These are phyloP conservation scores for Sinelater perroti DNA, from an alignment of 2,888 invertebrate species.

Conservation along the genomic window DNA sequence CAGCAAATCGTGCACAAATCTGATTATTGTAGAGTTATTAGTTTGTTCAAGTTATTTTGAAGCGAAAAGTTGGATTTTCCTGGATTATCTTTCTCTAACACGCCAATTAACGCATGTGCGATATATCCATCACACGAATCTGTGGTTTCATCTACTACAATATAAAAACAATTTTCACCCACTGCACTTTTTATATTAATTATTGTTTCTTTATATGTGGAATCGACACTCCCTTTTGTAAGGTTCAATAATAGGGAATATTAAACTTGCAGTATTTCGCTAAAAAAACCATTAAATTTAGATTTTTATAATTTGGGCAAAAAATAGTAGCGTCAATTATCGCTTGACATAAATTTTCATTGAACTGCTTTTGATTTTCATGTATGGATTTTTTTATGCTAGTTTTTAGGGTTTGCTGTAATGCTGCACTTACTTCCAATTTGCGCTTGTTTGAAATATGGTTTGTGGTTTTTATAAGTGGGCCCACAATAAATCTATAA, in stretches of 20 bases:
- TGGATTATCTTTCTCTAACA: conserved; percentile 5
- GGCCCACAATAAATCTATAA: background rate
- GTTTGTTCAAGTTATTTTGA: conserved; percentile 8
- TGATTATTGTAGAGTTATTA: background rate
- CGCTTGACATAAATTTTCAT: too few relatives aligned
- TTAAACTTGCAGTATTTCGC: too few relatives aligned
- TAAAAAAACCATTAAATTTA: background rate
- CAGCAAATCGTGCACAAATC: conserved; percentile 6
- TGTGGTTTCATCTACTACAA: too few relatives aligned
- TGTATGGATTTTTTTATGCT: background rate
- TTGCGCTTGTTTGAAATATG: too few relatives aligned
- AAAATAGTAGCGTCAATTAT: background rate
- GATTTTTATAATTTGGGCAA: too few relatives aligned
- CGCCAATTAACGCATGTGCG: too few relatives aligned
- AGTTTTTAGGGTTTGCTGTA: too few relatives aligned
- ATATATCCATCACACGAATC: too few relatives aligned
- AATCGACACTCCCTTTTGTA: background rate
- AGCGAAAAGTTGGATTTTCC: conserved; percentile 4
- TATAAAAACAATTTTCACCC: too few relatives aligned
- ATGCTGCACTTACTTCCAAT: background rate
- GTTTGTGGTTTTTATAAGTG: background rate
- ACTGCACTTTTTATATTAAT: background rate
- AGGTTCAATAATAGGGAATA: too few relatives aligned
- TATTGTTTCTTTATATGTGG: background rate
- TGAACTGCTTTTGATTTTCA: too few relatives aligned